Conservation (phyloP, 2,797 vertebrate species). For the Hapalemur alaotrensis region DNA sequence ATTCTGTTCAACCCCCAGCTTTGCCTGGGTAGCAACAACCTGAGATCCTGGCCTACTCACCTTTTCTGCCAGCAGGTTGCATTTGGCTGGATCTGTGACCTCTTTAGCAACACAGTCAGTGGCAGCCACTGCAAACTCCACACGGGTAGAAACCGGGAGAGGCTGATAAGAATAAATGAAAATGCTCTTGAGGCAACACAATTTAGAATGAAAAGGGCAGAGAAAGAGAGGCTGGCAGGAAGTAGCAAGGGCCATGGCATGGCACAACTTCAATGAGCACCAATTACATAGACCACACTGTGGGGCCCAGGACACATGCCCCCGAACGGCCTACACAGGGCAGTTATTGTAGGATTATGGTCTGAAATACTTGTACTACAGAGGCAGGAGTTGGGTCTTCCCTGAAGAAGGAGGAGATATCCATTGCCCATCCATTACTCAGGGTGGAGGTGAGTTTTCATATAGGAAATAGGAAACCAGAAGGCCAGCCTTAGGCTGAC, state of each 20-base stretch:
- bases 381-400: neutral
- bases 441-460: neutral
- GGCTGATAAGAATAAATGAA: conserved; percentile 62
- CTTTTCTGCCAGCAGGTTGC: conserved; percentile 56
- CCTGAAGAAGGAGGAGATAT: neutral
- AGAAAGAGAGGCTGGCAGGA: neutral
- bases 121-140: conserved; percentile 84
- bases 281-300: fast-evolving
- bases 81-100: conserved; percentile 46
- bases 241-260: fast-evolving
- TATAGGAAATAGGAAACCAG: neutral
- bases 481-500: neutral
- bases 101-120: conserved; percentile 80
- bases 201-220: neutral
- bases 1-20: neutral
- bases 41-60: conserved; percentile 4
- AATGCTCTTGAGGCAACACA: neutral
- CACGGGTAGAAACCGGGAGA: neutral
- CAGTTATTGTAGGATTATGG: too few relatives aligned
- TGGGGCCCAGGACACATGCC: neutral
- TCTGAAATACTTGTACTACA: neutral
- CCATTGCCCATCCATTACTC: neutral
- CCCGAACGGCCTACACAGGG: neutral
- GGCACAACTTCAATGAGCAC: neutral
- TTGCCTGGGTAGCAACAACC: neutral